Conservation (phyloP, 2,797 vertebrate species). For the Sparus aurata region DNA sequence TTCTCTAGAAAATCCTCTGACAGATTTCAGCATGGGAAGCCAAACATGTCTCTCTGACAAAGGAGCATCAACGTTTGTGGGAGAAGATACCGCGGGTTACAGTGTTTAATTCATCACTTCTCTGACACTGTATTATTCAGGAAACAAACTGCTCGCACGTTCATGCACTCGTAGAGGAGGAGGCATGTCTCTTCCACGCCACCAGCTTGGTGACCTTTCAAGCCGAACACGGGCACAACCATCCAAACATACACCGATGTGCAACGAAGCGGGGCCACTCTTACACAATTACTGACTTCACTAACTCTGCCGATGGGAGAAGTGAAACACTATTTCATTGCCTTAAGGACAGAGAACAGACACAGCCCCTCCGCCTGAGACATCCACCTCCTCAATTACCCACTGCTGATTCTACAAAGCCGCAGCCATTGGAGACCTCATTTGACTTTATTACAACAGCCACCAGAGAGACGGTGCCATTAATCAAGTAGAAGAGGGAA, state of each 20-base stretch:
- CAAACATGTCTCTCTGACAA: constrained; percentile 32
- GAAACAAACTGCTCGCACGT: constrained; percentile 35
- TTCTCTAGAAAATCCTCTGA: constrained; percentile 42
- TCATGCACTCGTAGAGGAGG: constrained; percentile 23
- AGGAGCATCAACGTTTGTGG: constrained; percentile 9
- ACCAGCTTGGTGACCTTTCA: constrained; percentile 58
- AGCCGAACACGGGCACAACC: constrained; percentile 28
- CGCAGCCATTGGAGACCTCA: constrained; percentile 71
- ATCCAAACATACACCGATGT: constrained; percentile 50
- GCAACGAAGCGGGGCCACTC: constrained; percentile 42
- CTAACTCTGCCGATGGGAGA: constrained; percentile 55
- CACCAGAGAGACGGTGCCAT: constrained; percentile 64
- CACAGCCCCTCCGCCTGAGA: constrained; percentile 63
- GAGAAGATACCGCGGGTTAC: constrained; percentile 31
- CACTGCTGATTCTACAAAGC: constrained; percentile 76
- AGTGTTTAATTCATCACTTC: constrained; percentile 38
- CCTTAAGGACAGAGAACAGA: constrained; percentile 44
- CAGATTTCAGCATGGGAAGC: constrained; percentile 26
- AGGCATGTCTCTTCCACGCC: constrained; percentile 48
- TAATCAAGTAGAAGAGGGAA: constrained; percentile 74
- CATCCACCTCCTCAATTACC: constrained; percentile 72
- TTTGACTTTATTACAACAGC: constrained; percentile 79
- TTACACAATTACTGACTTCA: constrained; percentile 68
- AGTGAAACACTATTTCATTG: constrained; percentile 62
- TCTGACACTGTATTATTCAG: constrained; percentile 49